Base-by-base conservation (phyloP, 2,113 vertebrate species). In the Papio anubis region DNA sequence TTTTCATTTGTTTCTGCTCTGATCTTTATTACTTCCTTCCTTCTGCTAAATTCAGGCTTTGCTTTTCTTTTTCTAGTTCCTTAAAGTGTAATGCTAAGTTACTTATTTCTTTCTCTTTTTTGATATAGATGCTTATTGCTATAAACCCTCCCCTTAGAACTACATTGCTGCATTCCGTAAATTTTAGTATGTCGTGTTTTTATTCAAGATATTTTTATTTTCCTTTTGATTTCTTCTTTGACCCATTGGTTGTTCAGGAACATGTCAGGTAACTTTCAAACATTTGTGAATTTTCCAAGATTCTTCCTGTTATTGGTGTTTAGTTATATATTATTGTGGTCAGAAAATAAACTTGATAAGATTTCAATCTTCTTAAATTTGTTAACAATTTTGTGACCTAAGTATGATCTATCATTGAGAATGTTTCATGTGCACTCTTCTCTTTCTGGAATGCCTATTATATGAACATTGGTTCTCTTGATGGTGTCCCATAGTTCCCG, bases 381-480 rank as follows among this genome's bases (percentile, higher is more conserved):
- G 32, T 30, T 17, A 17, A 17, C 7, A 9, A 3, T 35, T 35
- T 35, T 84, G 12, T 52, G 20, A 43, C 61, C 43, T 23, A 3
- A 48, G 32, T 5, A 10, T 3, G 7, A 16, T 50, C 32, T 50
- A 7, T 38, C 20, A 21, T 38, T 45, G 13, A 50, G 80, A 59
- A 30, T 25, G 13, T 55, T 30, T 25, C 38, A 30, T 40, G 0
- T 1, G n/a, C 23, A 25, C 20, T 12, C 48, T 23, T 12, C 32
- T 23, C 5, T 20, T 21, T n/a, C 78, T n/a, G 32, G 48, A 18
- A 55, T 18, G 35, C 32, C 43, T 6, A 3, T 9, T 7, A 21
- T 12, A 1, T n/a, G 10, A 52, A n/a, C 11, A 6, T 13, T 12
- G 5, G 48, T n/a, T n/a, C 32, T 21, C 78, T 8, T 2, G 5